phyloP scores from a whole-genome alignment of 2,113 vertebrate species.

The Asarcornis scutulata region DNA sequence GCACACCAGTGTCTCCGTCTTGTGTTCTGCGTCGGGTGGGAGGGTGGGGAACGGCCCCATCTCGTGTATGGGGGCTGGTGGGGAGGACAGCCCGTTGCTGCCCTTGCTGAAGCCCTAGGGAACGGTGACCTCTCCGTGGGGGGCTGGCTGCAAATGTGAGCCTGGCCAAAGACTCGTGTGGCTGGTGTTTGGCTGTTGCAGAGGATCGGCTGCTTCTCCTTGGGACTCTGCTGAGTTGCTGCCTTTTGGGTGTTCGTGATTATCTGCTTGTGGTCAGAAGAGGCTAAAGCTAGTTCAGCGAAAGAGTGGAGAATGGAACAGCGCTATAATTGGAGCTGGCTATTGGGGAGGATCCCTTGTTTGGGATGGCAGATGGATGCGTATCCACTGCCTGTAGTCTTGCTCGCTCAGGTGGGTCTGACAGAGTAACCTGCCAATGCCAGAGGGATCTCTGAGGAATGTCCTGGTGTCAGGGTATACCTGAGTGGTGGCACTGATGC shows the following conservation, averaged over 20 bases:
- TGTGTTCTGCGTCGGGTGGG: background rate
- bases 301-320: background rate
- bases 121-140: accelerated
- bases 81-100: background rate
- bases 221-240: background rate
- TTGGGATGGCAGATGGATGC: background rate
- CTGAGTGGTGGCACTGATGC: background rate
- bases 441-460: background rate
- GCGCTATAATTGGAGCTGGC: accelerated
- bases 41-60: accelerated
- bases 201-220: background rate
- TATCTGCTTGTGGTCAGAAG: background rate
- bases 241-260: background rate
- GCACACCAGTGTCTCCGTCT: too few relatives aligned
- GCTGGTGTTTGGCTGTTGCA: accelerated
- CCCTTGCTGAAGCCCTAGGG: background rate
- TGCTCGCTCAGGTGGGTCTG: background rate
- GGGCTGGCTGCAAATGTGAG: accelerated
- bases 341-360: background rate
- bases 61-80: accelerated
- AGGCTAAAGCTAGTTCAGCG: background rate
- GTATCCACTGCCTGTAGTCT: accelerated
- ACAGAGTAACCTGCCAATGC: accelerated
- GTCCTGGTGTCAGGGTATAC: accelerated
- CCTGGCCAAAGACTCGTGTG: accelerated